Conservation (phyloP, 2,888 invertebrate genomes). For the Gari tellinella region DNA sequence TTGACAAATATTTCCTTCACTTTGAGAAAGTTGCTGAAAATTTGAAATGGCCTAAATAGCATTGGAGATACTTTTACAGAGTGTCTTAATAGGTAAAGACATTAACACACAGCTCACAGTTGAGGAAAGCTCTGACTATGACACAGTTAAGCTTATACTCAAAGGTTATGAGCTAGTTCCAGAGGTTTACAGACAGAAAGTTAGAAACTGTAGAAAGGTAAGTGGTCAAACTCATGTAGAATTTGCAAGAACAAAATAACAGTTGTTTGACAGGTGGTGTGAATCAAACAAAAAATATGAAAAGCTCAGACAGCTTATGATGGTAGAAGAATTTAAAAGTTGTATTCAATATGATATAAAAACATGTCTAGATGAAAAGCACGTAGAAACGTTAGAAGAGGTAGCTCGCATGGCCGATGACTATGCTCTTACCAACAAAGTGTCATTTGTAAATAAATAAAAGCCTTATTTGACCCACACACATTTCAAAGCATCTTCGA, state of each 20-base stretch:
- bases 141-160: conserved; percentile 33
- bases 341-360: conserved; percentile 22
- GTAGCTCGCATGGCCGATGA: conserved; percentile 30
- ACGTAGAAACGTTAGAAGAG: conserved; percentile 15
- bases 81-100: conserved; percentile 44
- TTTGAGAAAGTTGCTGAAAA: conserved; percentile 16
- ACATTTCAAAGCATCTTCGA: background rate
- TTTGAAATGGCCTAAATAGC: conserved; percentile 40
- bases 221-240: conserved; percentile 42
- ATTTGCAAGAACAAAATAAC: conserved; percentile 45
- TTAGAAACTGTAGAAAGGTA: conserved; percentile 31
- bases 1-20: conserved; percentile 28
- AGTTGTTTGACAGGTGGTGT: conserved; percentile 30
- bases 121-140: conserved; percentile 29
- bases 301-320: conserved; percentile 26
- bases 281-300: conserved; percentile 17
- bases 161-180: conserved; percentile 51
- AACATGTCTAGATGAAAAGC: conserved; percentile 31
- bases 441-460: conserved; percentile 2
- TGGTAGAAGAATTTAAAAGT: conserved; percentile 35
- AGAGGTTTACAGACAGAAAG: conserved; percentile 42
- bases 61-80: conserved; percentile 47
- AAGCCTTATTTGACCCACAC: background rate
- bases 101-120: conserved; percentile 17
- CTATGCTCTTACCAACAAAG: conserved; percentile 19